Evolutionary conservation across 1,140 invertebrate genomes (phyloP), one percentile per base, ranked within the genome.

Genomic region (Lithobius niger): DNA sequence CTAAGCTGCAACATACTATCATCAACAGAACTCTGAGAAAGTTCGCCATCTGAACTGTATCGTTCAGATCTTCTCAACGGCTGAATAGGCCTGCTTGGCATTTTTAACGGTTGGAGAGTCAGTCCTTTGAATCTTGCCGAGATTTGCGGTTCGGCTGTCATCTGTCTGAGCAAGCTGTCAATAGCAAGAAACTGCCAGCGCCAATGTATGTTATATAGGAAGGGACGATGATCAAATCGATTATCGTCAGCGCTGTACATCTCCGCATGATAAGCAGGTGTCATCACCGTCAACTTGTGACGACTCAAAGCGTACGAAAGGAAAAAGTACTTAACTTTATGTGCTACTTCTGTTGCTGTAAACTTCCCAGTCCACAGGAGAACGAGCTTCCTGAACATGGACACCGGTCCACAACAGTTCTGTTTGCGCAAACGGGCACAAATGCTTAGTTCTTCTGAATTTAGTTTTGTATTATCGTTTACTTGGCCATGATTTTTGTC

Each of bases 251-350:
- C 93, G 64, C 88, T 92, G 70, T 99, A 99, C 13, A 74, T 79
- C 73, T 99, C 96, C 1, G 90, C 88, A 71, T 99, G 93, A 67
- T 88, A 92, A 1, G 91, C 80, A 1, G 92, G 93, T 13, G 96
- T 99, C 27, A 98, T 68, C 0, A 96, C 84, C 0, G 95, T 98
- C 88, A 97, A 97, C 73, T 99, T 99, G 71, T 99, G 97, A 2
- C 97, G 67, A 64, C 99, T 98, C 36, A 96, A 89, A 6, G 94
- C 86, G 70, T 99, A 99, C 62, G 84, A 89, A 18, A 86, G 79
- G 71, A 90, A 98, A 73, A 99, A 99, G 65, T 92, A 86, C 72
- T 97, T 97, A 40, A 99, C 95, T 75, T 99, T 99, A 43, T 90
- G 84, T 1, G 89, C 88, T 40, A 97, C 82, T 74, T 91, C 82